A percentile compares a stretch with the other conserved stretches of the same genome.
phyloP scores from a whole-genome alignment of 2,113 vertebrate species.

The Eubucco bourcierii region DNA sequence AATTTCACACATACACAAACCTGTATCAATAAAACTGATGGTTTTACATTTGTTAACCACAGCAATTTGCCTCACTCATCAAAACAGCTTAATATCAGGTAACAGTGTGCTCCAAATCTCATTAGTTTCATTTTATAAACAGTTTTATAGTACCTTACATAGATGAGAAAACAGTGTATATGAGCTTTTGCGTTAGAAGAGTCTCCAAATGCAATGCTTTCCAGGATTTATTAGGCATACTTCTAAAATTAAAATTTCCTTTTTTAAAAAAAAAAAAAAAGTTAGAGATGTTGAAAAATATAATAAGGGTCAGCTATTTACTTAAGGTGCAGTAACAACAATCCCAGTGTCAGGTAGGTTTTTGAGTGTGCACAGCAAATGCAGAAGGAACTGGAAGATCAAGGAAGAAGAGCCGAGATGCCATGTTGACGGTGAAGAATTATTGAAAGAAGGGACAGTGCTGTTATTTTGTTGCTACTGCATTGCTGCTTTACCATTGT shows the following conservation, averaged over 20 bases:
- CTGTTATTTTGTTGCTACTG: not conserved
- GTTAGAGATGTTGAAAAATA: conserved; percentile 41
- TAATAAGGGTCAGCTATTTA: conserved; percentile 35
- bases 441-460: not conserved
- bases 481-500: conserved; percentile 13
- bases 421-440: conserved; percentile 55
- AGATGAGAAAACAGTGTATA: conserved; percentile 76
- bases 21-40: conserved; percentile 94
- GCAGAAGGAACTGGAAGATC: not conserved
- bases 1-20: conserved; percentile 92
- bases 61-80: conserved; percentile 90
- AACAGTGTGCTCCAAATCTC: conserved; percentile 88
- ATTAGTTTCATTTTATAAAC: conserved; percentile 99
- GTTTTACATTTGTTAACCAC: conserved; percentile 94
- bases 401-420: conserved; percentile 43
- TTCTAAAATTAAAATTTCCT: conserved; percentile 68
- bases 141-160: conserved; percentile 85
- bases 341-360: not conserved
- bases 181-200: conserved; percentile 58
- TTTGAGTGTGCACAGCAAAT: not conserved
- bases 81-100: conserved; percentile 92
- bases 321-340: conserved; percentile 15
- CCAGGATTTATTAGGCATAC: conserved; percentile 32
- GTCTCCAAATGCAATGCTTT: conserved; percentile 49
- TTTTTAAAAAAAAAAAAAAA: not conserved